Evolutionary conservation across 2,113 vertebrate species (phyloP).

Genomic region (Chloebia gouldiae): DNA sequence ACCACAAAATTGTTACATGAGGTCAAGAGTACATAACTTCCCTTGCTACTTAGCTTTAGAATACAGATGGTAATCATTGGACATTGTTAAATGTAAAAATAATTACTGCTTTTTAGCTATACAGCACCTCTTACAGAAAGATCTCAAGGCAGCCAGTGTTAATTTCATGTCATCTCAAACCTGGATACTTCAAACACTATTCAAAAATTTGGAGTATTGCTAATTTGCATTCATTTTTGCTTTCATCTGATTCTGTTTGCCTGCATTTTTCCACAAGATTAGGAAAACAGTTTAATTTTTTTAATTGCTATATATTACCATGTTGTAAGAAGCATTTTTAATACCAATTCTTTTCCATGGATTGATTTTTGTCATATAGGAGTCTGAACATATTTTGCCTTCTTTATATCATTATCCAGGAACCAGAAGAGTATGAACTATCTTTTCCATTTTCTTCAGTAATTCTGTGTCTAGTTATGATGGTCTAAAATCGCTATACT

Average conservation of each 20-base stretch:
- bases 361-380: background rate
- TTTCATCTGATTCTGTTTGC: background rate
- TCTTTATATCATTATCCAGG: background rate
- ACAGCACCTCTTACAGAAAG: background rate
- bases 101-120: background rate
- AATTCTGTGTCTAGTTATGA: background rate
- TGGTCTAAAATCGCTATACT: background rate
- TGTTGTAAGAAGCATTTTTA: background rate
- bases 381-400: background rate
- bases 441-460: background rate
- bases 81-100: background rate
- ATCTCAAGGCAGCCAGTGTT: background rate
- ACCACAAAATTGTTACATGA: background rate
- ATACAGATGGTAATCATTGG: background rate
- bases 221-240: background rate
- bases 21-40: background rate
- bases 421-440: background rate
- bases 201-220: background rate
- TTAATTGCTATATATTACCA: background rate
- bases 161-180: background rate
- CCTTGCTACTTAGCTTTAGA: background rate
- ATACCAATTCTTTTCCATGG: background rate
- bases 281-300: background rate
- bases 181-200: background rate
- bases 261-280: background rate